Percentiles rank a stretch among this genome's conserved stretches.
These are phyloP conservation scores for Thymelicus sylvestris DNA, from an alignment of 2,888 invertebrate genomes.

Conservation along the genomic window DNA sequence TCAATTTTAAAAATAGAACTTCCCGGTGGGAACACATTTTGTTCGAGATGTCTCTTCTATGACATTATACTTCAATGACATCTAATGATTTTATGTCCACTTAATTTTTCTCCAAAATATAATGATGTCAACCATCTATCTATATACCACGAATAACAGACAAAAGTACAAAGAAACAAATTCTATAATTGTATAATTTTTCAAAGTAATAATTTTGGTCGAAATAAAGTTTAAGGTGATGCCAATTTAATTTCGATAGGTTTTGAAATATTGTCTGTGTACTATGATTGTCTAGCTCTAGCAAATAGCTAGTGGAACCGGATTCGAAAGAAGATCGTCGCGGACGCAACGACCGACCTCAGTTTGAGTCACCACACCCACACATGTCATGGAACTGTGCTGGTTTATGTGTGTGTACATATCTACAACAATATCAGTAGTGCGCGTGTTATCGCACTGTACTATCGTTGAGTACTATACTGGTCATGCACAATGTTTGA, in stretches of 20 bases:
- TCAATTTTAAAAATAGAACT: no score
- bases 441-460: slow-evolving; percentile 8
- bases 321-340: slow-evolving; percentile 65
- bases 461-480: not conserved
- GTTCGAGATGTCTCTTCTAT: no score
- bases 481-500: slow-evolving; percentile 6
- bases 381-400: slow-evolving; percentile 32
- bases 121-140: no score
- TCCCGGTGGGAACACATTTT: no score
- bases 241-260: slow-evolving; percentile 36
- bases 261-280: slow-evolving; percentile 40
- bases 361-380: slow-evolving; percentile 58
- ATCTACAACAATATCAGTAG: not conserved
- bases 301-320: slow-evolving; percentile 59
- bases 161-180: no score
- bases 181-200: no score
- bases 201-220: no score
- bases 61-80: no score
- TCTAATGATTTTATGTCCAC: no score
- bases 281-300: slow-evolving; percentile 32
- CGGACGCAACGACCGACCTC: slow-evolving; percentile 53
- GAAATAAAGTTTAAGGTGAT: no score
- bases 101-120: no score
- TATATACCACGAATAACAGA: no score
- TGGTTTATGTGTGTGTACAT: slow-evolving; percentile 17